A percentile compares a stretch with the other conserved stretches of the same genome.
Conservation (phyloP, 2,888 invertebrate species). For the Agonum fuliginosum region DNA sequence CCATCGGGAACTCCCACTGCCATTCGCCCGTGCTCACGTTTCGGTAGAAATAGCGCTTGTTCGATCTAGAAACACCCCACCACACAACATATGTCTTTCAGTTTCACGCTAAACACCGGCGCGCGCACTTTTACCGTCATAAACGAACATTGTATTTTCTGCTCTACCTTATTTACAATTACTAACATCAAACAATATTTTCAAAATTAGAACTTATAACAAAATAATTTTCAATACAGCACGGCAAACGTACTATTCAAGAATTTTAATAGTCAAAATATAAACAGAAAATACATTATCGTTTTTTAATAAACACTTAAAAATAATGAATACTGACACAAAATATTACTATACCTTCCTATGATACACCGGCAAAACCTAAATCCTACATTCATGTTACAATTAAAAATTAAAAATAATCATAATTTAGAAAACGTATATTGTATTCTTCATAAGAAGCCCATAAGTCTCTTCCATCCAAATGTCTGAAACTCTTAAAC, state of each 20-base stretch:
- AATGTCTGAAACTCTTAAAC: slow-evolving; percentile 57
- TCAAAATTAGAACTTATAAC: too few species aligned
- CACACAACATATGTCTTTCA: slow-evolving; percentile 2
- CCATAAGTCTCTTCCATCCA: slow-evolving; percentile 43
- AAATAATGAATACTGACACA: slow-evolving; percentile 55
- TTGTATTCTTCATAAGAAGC: slow-evolving; percentile 5
- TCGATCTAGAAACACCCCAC: slow-evolving; percentile 74
- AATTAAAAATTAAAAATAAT: slow-evolving; percentile 54
- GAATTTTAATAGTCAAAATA: too few species aligned
- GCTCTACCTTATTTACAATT: neutral
- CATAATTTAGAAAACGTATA: slow-evolving; percentile 55
- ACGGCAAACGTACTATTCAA: too few species aligned
- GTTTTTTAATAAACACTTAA: slow-evolving; percentile 28
- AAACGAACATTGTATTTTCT: neutral
- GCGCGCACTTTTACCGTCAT: neutral
- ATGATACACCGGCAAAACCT: slow-evolving; percentile 46
- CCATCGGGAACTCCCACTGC: slow-evolving; percentile 80
- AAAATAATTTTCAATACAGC: too few species aligned
- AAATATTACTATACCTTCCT: slow-evolving; percentile 60
- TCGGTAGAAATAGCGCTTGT: slow-evolving; percentile 82
- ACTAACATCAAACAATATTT: neutral
- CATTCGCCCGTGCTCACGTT: slow-evolving; percentile 76
- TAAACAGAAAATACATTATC: slow-evolving; percentile 1
- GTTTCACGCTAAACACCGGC: neutral
- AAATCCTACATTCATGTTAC: slow-evolving; percentile 57